Evolutionary conservation across 2,113 vertebrate genomes (phyloP), one percentile per base, ranked within the genome.

Genomic region (Forbesichthys papilliferus): DNA sequence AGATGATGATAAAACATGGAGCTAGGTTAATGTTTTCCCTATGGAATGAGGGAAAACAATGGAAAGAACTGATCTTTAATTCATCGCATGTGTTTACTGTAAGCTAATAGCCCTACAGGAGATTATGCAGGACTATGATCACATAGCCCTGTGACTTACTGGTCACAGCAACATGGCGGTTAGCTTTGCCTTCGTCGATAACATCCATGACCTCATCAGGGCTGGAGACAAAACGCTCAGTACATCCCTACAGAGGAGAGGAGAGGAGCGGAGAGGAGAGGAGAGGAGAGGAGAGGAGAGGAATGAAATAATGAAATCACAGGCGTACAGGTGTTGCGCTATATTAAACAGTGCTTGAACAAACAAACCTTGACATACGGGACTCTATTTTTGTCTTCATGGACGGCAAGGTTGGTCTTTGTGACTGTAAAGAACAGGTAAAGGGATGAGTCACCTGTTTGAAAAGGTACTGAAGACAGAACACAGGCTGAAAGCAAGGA

Each of bases 141-240:
- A 42, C 36, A 42, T 42, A 42, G 36, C 5, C 7, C 5, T 42
- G 36, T 42, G 36, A 90, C 94, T 95, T 80, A 96, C 95, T 96
- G 85, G 95, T 96, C 81, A 96, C 95, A 56, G 95, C 95, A 62
- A 96, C 95, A 1, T 96, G 95, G 10, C 95, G 95, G 80, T 95
- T 96, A 4, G 93, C 84, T 81, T 96, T 96, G 8, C 95, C 95
- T 76, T 96, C 95, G 0, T 96, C 95, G 9, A 96, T 95, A 64
- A 96, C 92, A 11, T 96, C 95, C 90, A 96, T 89, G 65, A 96
- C 95, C 87, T 96, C 95, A 75, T 96, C 95, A 0, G 95, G 95
- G 72, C 95, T 96, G 84, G 95, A 96, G 20, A 96, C 95, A 54
- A 96, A 96, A 65, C 95, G 95, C 74, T 96, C 95, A 4, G 95